Evolutionary conservation across 1,140 invertebrate genomes (phyloP).

Genomic region (Drosophila lacteicornis): DNA sequence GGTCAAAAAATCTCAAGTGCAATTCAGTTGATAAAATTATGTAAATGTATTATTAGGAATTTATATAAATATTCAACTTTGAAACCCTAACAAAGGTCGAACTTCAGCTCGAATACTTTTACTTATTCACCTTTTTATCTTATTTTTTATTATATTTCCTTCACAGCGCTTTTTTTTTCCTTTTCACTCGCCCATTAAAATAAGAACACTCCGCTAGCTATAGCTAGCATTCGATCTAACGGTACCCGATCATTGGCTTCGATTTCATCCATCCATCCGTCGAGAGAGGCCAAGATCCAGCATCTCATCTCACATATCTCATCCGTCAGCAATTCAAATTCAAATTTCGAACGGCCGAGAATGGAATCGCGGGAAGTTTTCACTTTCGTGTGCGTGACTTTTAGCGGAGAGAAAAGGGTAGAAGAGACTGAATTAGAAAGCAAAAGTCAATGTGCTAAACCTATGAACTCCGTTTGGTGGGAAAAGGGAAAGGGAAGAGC

Average conservation of each 20-base stretch:
- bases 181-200: slow-evolving; percentile 38
- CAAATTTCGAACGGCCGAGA: slow-evolving; percentile 57
- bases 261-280: slow-evolving; percentile 26
- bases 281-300: background rate
- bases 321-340: slow-evolving; percentile 51
- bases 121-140: slow-evolving; percentile 37
- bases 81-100: background rate
- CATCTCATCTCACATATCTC: slow-evolving; percentile 14
- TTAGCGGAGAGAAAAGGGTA: slow-evolving; percentile 22
- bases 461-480: slow-evolving; percentile 7
- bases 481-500: slow-evolving; percentile 4
- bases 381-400: slow-evolving; percentile 56
- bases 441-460: slow-evolving; percentile 47
- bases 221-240: slow-evolving; percentile 52
- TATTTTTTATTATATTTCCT: slow-evolving; percentile 1
- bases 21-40: background rate
- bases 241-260: slow-evolving; percentile 24
- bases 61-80: slow-evolving; percentile 2
- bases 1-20: background rate
- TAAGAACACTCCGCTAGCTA: slow-evolving; percentile 58
- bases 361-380: slow-evolving; percentile 58
- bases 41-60: background rate
- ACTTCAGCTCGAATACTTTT: slow-evolving; percentile 37
- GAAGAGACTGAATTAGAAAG: slow-evolving; percentile 67
- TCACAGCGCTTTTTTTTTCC: too few relatives aligned